A percentile compares a stretch with the other conserved stretches of the same genome.
These are phyloP conservation scores for Lithophane semibrunnea DNA, from an alignment of 2,888 invertebrate species.

Conservation along the genomic window DNA sequence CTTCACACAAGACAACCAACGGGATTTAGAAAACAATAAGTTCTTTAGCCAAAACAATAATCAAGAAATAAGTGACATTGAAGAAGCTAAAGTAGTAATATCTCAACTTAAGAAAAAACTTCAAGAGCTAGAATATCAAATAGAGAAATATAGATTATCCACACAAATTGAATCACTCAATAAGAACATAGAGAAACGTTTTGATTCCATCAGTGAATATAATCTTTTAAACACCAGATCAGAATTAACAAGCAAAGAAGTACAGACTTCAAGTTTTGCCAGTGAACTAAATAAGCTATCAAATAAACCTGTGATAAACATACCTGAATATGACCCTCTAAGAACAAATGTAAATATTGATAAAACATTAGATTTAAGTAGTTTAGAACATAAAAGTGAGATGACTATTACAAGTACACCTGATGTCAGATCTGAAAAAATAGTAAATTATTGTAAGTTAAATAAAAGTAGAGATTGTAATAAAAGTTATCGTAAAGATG, in stretches of 20 bases:
- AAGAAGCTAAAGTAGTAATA: constrained; percentile 83
- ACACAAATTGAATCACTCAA: constrained; percentile 82
- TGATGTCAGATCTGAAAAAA: constrained; percentile 87
- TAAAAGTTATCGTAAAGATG: constrained; percentile 77
- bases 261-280: constrained; percentile 76
- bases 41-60: constrained; percentile 81
- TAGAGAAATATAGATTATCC: constrained; percentile 83
- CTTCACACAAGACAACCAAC: constrained; percentile 74
- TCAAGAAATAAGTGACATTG: constrained; percentile 83
- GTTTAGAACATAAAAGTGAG: constrained; percentile 78
- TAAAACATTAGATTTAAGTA: constrained; percentile 84
- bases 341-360: constrained; percentile 85
- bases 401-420: constrained; percentile 75
- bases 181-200: constrained; percentile 79
- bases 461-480: constrained; percentile 88
- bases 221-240: constrained; percentile 73
- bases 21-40: constrained; percentile 76
- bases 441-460: constrained; percentile 89
- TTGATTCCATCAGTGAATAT: constrained; percentile 73
- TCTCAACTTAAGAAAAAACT: constrained; percentile 81
- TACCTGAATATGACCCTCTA: constrained; percentile 84
- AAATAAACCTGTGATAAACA: constrained; percentile 86
- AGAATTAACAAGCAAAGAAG: constrained; percentile 79
- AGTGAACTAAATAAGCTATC: constrained; percentile 78
- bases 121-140: constrained; percentile 82